Evolutionary conservation across 2,113 vertebrate species (phyloP).

Genomic region (Neopipo cinnamomea): DNA sequence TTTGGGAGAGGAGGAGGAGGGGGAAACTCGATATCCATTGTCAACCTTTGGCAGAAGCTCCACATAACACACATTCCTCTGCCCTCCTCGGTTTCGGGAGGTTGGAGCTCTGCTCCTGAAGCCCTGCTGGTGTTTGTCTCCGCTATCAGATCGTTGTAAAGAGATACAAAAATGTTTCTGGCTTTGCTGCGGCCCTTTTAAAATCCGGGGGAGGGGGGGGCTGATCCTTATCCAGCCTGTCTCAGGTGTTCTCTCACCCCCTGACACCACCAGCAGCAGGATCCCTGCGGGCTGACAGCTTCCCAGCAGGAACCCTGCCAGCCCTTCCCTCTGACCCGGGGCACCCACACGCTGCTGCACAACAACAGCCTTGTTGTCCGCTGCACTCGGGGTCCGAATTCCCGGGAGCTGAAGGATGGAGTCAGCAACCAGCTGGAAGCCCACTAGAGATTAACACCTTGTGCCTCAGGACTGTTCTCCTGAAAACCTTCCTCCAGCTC

Average conservation of each 20-base stretch:
- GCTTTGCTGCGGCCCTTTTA: neutral
- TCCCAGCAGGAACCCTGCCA: neutral
- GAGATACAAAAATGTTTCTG: neutral
- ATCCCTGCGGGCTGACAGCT: neutral
- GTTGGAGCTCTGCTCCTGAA: neutral
- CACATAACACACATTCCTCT: neutral
- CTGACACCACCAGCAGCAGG: neutral
- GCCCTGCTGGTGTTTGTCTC: neutral
- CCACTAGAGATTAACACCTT: neutral
- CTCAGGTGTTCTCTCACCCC: neutral
- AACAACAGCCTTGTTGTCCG: neutral
- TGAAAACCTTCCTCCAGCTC: neutral
- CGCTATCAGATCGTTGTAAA: neutral
- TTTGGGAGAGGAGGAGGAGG: neutral
- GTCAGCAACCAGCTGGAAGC: no score
- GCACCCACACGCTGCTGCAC: neutral
- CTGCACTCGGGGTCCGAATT: neutral
- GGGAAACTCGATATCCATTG: neutral
- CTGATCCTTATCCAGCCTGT: neutral
- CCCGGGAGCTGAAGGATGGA: neutral
- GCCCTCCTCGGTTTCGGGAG: neutral
- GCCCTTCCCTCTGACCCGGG: neutral
- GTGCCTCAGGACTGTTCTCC: rapidly evolving
- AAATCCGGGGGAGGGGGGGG: neutral
- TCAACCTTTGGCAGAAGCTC: neutral